Evolutionary conservation across 2,797 vertebrate genomes (phyloP).

Genomic region (Poeciliopsis turneri): DNA sequence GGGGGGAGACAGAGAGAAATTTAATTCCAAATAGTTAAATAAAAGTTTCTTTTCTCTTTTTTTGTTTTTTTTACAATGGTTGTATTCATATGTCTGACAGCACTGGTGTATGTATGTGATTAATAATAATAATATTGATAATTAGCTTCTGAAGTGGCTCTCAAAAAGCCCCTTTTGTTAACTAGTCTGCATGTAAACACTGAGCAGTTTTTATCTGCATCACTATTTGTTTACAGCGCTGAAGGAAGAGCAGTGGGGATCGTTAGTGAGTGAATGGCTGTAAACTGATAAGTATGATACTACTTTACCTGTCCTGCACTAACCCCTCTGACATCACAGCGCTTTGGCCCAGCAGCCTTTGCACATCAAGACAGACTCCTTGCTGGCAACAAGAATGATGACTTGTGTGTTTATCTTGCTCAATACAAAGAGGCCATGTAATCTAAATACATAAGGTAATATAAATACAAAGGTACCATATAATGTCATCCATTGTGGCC

Average conservation of each 20-base stretch:
- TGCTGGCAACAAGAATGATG: conserved; percentile 75
- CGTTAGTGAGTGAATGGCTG: conserved; percentile 24
- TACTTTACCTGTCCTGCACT: conserved; percentile 63
- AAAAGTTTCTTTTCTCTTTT: background rate
- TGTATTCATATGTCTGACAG: background rate
- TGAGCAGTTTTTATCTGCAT: background rate
- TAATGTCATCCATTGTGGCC: conserved; percentile 68
- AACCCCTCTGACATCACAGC: conserved; percentile 69
- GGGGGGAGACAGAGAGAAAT: background rate
- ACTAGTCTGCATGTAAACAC: background rate
- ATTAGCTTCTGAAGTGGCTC: background rate
- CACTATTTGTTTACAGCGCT: background rate
- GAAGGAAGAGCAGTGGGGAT: background rate
- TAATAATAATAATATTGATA: too few species aligned
- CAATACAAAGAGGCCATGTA: conserved; percentile 82
- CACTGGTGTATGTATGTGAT: background rate
- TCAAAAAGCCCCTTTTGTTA: background rate
- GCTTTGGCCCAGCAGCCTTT: conserved; percentile 50
- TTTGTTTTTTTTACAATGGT: background rate
- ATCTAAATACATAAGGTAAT: conserved; percentile 87
- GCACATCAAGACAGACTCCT: conserved; percentile 64
- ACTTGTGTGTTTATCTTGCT: conserved; percentile 81
- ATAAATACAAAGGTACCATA: conserved; percentile 82
- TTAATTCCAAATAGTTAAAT: background rate
- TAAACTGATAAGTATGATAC: conserved; percentile 24